Evolutionary conservation across 2,113 vertebrate species (phyloP).

Genomic region (Sinosuthora webbiana): DNA sequence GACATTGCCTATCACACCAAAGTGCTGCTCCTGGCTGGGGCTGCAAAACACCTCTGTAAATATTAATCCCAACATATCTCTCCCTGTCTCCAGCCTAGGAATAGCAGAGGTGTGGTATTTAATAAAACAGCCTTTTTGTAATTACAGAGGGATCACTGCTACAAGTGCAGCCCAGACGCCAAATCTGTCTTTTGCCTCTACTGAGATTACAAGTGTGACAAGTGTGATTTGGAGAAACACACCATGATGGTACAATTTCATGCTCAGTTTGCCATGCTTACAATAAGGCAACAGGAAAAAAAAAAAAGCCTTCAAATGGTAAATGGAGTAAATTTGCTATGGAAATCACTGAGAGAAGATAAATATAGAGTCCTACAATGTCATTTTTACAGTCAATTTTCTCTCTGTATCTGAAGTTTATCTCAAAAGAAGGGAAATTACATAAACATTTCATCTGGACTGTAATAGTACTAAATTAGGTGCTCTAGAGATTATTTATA

Average conservation of each 20-base stretch:
- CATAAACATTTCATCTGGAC: constrained; percentile 64
- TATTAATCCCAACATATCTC: neutral
- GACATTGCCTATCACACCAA: neutral
- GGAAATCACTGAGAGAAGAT: constrained; percentile 58
- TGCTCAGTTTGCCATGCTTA: constrained; percentile 63
- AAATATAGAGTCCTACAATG: constrained; percentile 52
- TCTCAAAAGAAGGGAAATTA: constrained; percentile 66
- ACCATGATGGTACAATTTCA: constrained; percentile 61
- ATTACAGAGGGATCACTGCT: constrained; percentile 3
- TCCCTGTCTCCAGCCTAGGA: neutral
- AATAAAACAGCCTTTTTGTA: neutral
- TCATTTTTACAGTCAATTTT: constrained; percentile 61
- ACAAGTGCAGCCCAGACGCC: constrained; percentile 15
- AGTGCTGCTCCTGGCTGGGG: neutral
- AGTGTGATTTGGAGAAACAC: constrained; percentile 60
- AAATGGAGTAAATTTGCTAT: constrained; percentile 61
- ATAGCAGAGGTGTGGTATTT: neutral
- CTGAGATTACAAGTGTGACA: constrained; percentile 52
- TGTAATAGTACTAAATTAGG: constrained; percentile 56
- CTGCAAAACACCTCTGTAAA: neutral
- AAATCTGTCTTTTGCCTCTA: constrained; percentile 28
- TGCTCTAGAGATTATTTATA: constrained; percentile 53
- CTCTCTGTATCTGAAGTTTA: constrained; percentile 54
- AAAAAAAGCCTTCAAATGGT: constrained; percentile 43
- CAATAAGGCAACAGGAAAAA: constrained; percentile 19